A percentile compares a stretch with the other conserved stretches of the same genome.
These are phyloP conservation scores for Orestias chungarensis DNA, from an alignment of 2,797 vertebrate genomes.

Conservation along the genomic window DNA sequence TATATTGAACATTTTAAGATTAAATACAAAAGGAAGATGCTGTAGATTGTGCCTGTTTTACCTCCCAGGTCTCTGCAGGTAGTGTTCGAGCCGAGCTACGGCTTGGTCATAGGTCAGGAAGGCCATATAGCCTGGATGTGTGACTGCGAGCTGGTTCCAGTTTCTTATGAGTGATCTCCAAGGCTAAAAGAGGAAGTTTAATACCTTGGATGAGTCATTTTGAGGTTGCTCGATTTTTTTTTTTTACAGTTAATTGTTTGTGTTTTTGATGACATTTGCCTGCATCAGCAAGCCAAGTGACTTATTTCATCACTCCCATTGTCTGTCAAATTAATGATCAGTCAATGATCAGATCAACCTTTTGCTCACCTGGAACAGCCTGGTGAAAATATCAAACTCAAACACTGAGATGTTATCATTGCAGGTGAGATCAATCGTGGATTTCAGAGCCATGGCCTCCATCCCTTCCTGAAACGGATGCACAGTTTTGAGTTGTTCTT, in stretches of 20 bases:
- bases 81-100: slow-evolving; percentile 77
- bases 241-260: no score
- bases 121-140: slow-evolving; percentile 91
- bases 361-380: slow-evolving; percentile 86
- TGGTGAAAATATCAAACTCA: slow-evolving; percentile 91
- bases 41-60: slow-evolving; percentile 45
- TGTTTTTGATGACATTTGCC: background rate
- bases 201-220: background rate
- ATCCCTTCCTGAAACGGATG: slow-evolving; percentile 83
- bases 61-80: slow-evolving; percentile 85
- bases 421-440: slow-evolving; percentile 89
- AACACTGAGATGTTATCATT: slow-evolving; percentile 87
- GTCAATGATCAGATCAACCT: background rate
- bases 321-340: background rate
- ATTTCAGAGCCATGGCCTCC: slow-evolving; percentile 84
- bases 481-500: slow-evolving; percentile 71
- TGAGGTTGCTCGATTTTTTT: no score
- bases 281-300: background rate
- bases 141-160: slow-evolving; percentile 89
- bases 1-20: background rate
- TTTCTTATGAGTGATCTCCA: slow-evolving; percentile 86
- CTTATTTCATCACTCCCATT: background rate
- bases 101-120: slow-evolving; percentile 92
- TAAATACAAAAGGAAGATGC: background rate
- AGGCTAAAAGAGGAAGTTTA: slow-evolving; percentile 70